Evolutionary conservation across 2,888 invertebrate species (phyloP), one percentile per base, ranked within the genome.

Genomic region (Caenorhabditis afra): DNA sequence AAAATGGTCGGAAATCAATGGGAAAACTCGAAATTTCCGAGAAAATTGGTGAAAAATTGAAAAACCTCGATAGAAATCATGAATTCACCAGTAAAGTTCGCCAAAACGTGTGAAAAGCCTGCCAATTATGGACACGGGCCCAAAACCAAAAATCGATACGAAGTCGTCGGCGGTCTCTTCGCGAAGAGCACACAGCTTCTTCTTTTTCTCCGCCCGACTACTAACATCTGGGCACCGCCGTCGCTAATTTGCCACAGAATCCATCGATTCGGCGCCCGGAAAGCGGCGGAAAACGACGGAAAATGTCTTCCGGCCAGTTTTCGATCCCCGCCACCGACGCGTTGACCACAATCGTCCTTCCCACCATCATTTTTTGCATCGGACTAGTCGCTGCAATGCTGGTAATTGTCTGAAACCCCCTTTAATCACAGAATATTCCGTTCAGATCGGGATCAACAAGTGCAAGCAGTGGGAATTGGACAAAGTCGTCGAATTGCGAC

Each of bases 401-500:
- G 37, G 79, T 84, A 47, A 59, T n/a, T 0, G 4, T 1, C 53
- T 39, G 14, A 11, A 37, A n/a, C 22, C 10, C 2, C 4, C 14
- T 18, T 23, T 44, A 12, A 41, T 22, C 14, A 0, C 0, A 7
- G 0, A 18, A 8, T 55, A 75, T 71, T 18, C 64, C 76, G 80
- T 75, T 23, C 58, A 80, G 80, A 5, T 89, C 16, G 90, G 90
- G 16, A 90, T 90, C 39, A 87, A 90, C 68, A 90, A 89, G 59
- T 90, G 90, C 81, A 90, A 89, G 65, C 87, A 90, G 62, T 90
- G 90, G 90, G 90, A 90, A 67, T 61, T 90, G 73, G 90, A 90
- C 65, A 86, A 89, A 70, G 85, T 90, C 11, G 86, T 86, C 8
- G 90, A 90, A 73, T 88, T 90, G 87, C 78, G 90, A 50, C 78